A percentile compares a stretch with the other conserved stretches of the same genome.
These are phyloP conservation scores for Tachysurus fulvidraco DNA, from an alignment of 2,113 vertebrate species.

Conservation along the genomic window DNA sequence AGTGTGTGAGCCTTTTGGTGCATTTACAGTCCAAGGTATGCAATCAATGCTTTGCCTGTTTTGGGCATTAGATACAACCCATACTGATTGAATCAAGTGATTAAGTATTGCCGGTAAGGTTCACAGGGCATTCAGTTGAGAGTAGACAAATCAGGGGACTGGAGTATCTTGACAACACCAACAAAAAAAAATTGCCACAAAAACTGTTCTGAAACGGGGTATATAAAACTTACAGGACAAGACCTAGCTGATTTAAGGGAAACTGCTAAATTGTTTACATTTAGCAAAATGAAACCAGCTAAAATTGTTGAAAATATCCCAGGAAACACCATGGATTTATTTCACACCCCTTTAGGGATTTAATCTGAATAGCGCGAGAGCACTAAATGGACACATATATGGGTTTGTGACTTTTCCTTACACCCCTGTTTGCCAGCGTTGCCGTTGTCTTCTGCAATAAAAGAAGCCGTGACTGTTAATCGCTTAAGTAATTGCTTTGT, in stretches of 20 bases:
- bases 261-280: background rate
- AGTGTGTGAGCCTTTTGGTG: conserved; percentile 2
- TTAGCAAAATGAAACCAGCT: background rate
- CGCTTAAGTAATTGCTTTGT: conserved; percentile 34
- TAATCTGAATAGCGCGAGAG: background rate
- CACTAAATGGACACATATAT: background rate
- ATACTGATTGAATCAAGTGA: background rate
- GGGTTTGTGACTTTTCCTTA: background rate
- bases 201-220: too few species aligned
- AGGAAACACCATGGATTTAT: background rate
- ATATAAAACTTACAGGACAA: too few species aligned
- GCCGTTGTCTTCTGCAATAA: background rate
- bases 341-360: background rate
- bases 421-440: background rate
- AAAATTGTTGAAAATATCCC: background rate
- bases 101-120: background rate
- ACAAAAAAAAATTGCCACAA: background rate
- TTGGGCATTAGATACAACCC: background rate
- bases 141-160: background rate
- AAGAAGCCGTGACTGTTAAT: background rate
- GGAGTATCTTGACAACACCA: background rate
- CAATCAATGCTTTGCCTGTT: background rate
- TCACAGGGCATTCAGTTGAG: background rate
- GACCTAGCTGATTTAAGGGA: background rate
- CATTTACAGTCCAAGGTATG: background rate